These are phyloP conservation scores for Caenorhabditis plicata DNA, from an alignment of 2,888 invertebrate species.

Conservation along the genomic window DNA sequence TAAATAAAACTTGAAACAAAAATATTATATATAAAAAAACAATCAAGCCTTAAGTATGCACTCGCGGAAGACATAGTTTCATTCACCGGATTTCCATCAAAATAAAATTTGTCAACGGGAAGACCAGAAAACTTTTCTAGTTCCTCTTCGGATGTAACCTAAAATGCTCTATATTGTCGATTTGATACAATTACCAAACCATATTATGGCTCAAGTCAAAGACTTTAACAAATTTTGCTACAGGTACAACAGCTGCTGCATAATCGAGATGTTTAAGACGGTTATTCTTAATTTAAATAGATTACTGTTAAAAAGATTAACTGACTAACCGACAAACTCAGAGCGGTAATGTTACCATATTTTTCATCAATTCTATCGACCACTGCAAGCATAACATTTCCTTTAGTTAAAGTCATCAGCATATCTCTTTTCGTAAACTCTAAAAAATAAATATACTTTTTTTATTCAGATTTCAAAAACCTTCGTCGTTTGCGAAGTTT, in stretches of 20 bases:
- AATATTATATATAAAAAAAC: slow-evolving; percentile 5
- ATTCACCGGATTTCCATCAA: slow-evolving; percentile 59
- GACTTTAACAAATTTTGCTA: slow-evolving; percentile 52
- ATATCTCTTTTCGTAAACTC: slow-evolving; percentile 38
- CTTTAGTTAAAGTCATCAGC: slow-evolving; percentile 48
- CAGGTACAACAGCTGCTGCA: slow-evolving; percentile 43
- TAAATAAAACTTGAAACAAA: slow-evolving; percentile 4
- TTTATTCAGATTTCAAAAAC: slow-evolving; percentile 22
- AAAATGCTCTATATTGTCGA: slow-evolving; percentile 5
- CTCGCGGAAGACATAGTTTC: slow-evolving; percentile 34
- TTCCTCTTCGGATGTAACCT: slow-evolving; percentile 51
- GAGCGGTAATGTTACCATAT: slow-evolving; percentile 48
- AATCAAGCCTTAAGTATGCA: slow-evolving; percentile 34
- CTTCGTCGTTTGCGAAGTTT: slow-evolving; percentile 46
- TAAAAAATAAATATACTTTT: too few relatives aligned
- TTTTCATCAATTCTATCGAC: slow-evolving; percentile 50
- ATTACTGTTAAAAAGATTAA: background rate
- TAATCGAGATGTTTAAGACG: slow-evolving; percentile 52
- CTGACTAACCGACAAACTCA: slow-evolving; percentile 47
- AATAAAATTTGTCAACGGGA: slow-evolving; percentile 50
- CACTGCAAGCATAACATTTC: slow-evolving; percentile 57
- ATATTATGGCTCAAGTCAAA: slow-evolving; percentile 60
- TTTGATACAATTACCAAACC: slow-evolving; percentile 17
- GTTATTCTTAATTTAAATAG: slow-evolving; percentile 38
- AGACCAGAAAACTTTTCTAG: slow-evolving; percentile 51